phyloP scores from a whole-genome alignment of 2,113 vertebrate species.

The Erythrocercus mccallii region DNA sequence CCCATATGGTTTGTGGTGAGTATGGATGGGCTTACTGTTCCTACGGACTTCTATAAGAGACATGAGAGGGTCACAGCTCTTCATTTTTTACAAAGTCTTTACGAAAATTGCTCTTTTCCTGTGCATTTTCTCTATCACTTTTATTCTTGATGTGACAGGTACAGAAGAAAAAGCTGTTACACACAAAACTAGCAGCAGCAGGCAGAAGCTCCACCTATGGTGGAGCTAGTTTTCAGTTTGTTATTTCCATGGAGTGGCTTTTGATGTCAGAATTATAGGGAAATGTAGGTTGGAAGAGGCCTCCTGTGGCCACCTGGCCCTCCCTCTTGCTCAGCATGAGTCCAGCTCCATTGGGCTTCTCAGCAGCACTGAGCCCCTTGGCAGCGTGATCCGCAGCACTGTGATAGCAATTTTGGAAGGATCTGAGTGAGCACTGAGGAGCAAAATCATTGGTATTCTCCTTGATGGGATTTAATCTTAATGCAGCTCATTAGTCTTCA shows the following conservation, averaged over 20 bases:
- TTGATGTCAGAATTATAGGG: not conserved
- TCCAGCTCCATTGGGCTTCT: not conserved
- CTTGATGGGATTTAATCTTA: conserved; percentile 4
- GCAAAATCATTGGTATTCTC: not conserved
- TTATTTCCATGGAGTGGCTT: not conserved
- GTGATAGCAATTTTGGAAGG: rapidly evolving
- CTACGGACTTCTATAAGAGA: not conserved
- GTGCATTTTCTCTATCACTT: not conserved
- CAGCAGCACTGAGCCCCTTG: not conserved
- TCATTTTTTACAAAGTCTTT: not conserved
- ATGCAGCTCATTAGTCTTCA: not conserved
- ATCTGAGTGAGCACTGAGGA: rapidly evolving
- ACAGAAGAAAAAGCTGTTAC: not conserved
- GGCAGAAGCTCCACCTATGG: not conserved
- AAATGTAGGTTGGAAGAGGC: not conserved
- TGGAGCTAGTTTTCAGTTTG: not conserved
- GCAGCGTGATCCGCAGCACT: not conserved
- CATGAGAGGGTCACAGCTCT: not conserved
- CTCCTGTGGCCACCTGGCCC: not conserved
- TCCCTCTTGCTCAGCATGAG: not conserved
- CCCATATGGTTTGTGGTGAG: not conserved
- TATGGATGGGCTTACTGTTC: not conserved
- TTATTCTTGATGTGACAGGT: not conserved
- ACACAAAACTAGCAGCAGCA: not conserved
- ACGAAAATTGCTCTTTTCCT: not conserved